These are phyloP conservation scores for Orius insidiosus DNA, from an alignment of 1,140 invertebrate species.

Conservation along the genomic window DNA sequence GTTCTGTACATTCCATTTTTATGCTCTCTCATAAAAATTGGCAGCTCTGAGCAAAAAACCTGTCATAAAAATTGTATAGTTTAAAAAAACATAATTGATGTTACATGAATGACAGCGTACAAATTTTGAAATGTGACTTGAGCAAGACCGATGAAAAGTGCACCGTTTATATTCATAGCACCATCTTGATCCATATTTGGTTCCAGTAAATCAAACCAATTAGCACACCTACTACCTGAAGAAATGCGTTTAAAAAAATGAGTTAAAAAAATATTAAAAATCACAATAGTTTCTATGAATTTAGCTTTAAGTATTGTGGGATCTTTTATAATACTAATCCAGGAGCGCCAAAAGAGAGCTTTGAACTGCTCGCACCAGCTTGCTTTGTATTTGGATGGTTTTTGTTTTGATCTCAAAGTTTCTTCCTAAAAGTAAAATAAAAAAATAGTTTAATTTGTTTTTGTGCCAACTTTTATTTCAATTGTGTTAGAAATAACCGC, in stretches of 20 bases:
- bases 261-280: too few relatives aligned
- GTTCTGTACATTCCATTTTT: conserved; percentile 81
- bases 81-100: neutral
- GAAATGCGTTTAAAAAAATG: neutral
- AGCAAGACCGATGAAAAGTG: neutral
- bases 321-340: conserved; percentile 72
- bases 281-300: neutral
- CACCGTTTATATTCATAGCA: conserved; percentile 8
- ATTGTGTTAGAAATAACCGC: conserved; percentile 16
- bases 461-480: conserved; percentile 5
- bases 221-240: conserved; percentile 8
- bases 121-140: conserved; percentile 1
- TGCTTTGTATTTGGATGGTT: conserved; percentile 54
- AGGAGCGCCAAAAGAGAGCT: conserved; percentile 79
- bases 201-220: conserved; percentile 2
- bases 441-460: too few relatives aligned
- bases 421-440: too few relatives aligned
- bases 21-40: conserved; percentile 87
- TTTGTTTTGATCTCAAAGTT: too few relatives aligned
- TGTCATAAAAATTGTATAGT: too few relatives aligned
- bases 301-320: conserved; percentile 63
- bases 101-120: conserved; percentile 4
- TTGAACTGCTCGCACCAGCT: conserved; percentile 75
- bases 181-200: conserved; percentile 1
- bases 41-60: conserved; percentile 83